Evolutionary conservation across 2,888 invertebrate species (phyloP).

Genomic region (Neria commutata): DNA sequence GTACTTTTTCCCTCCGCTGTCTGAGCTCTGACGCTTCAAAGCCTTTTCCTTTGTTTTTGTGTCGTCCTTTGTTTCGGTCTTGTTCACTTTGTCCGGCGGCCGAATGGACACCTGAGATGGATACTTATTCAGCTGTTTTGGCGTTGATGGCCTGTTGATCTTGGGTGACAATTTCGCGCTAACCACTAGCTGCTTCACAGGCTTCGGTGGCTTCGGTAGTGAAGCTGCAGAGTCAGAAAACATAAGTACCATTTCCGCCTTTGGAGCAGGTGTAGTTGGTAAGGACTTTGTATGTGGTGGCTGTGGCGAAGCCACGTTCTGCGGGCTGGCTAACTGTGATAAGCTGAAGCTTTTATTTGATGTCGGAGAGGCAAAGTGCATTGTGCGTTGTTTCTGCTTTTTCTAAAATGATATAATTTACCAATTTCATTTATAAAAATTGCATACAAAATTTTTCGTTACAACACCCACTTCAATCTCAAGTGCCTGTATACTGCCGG

Average conservation of each 20-base stretch:
- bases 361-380: conserved; percentile 6
- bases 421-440: conserved; percentile 4
- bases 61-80: conserved; percentile 30
- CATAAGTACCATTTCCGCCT: too few relatives aligned
- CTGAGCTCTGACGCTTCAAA: conserved; percentile 21
- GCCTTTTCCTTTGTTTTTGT: conserved; percentile 27
- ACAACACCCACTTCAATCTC: conserved; percentile 49
- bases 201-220: conserved; percentile 23
- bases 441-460: background rate
- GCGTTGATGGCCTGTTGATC: conserved; percentile 30
- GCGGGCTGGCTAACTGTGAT: too few relatives aligned
- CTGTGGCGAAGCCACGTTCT: background rate
- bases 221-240: too few relatives aligned
- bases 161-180: conserved; percentile 18
- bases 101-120: conserved; percentile 41
- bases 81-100: conserved; percentile 18
- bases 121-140: conserved; percentile 53
- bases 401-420: conserved; percentile 32
- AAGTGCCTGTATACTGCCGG: conserved; percentile 65
- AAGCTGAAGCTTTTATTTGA: background rate
- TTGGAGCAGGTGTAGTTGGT: background rate
- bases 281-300: background rate
- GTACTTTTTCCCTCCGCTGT: conserved; percentile 20
- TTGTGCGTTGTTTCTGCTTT: conserved; percentile 37
- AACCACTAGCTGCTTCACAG: conserved; percentile 26